phyloP scores from a whole-genome alignment of 1,140 invertebrate genomes.

The fruit fly (Drosophila melanogaster) region DNA sequence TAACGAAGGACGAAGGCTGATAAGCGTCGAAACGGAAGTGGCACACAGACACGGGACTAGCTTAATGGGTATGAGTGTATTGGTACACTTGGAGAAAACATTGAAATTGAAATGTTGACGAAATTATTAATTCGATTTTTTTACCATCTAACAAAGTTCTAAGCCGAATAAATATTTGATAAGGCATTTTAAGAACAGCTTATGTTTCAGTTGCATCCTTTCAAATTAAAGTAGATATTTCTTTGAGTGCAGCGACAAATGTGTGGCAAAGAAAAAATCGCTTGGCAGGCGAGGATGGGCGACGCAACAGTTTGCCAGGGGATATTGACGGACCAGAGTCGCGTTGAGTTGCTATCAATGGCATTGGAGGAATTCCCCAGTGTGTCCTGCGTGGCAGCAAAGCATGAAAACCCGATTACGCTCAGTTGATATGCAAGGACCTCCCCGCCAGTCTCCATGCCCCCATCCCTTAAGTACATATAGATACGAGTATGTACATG shows the following conservation, averaged over 20 bases:
- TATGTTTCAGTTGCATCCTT: no score
- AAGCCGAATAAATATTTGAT: no score
- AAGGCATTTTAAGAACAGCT: no score
- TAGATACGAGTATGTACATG: not conserved
- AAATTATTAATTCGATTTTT: no score
- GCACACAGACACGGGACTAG: slow-evolving; percentile 21
- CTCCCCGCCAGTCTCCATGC: not conserved
- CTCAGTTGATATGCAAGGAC: slow-evolving; percentile 69
- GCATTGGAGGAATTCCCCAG: slow-evolving; percentile 64
- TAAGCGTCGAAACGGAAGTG: slow-evolving; percentile 68
- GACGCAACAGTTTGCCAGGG: slow-evolving; percentile 64
- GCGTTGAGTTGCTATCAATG: slow-evolving; percentile 66
- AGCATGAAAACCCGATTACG: slow-evolving; percentile 71
- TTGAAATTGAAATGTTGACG: no score
- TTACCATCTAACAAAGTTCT: no score
- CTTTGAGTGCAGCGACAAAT: slow-evolving; percentile 29
- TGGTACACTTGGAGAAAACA: not conserved
- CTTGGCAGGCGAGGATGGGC: slow-evolving; percentile 10
- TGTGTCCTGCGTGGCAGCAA: slow-evolving; percentile 44
- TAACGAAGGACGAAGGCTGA: slow-evolving; percentile 63
- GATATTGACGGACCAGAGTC: slow-evolving; percentile 61
- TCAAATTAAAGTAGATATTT: not conserved
- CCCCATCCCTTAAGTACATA: slow-evolving; percentile 5
- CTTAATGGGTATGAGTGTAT: slow-evolving; percentile 8
- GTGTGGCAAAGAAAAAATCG: slow-evolving; percentile 56